Evolutionary conservation across 2,888 invertebrate species (phyloP).

Genomic region (Acanthosepion pharaonis): DNA sequence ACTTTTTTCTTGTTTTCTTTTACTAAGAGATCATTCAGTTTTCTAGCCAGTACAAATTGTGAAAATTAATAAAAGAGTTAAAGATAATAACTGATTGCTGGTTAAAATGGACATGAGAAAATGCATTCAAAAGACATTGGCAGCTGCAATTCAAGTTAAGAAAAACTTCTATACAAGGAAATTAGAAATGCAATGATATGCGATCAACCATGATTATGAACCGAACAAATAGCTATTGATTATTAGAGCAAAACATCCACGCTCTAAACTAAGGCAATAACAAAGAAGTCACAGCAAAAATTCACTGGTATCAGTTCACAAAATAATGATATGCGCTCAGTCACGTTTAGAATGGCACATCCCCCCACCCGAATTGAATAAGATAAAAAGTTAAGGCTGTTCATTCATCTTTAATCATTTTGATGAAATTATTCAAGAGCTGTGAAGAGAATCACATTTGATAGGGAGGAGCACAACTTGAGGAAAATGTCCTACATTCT

Average conservation of each 20-base stretch:
- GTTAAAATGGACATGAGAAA: background rate
- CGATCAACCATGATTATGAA: background rate
- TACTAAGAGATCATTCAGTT: no score
- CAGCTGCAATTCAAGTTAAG: background rate
- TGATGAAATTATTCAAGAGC: no score
- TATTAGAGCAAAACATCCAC: background rate
- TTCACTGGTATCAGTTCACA: background rate
- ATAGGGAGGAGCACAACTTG: no score
- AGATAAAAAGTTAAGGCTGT: background rate
- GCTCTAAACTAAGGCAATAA: background rate
- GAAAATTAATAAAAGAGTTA: background rate
- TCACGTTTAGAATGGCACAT: background rate
- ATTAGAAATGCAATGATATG: constrained; percentile 21
- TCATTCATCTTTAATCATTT: background rate
- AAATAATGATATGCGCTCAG: background rate
- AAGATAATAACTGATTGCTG: background rate
- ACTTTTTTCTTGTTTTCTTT: no score
- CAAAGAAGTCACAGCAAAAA: background rate
- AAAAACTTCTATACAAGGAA: background rate
- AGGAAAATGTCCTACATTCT: no score
- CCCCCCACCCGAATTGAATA: background rate
- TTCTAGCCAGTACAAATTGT: background rate
- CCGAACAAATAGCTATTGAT: background rate
- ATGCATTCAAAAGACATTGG: background rate
- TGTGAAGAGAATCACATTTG: no score